Evolutionary conservation across 2,888 invertebrate genomes (phyloP).

Genomic region (Tetheella fluctuosa): DNA sequence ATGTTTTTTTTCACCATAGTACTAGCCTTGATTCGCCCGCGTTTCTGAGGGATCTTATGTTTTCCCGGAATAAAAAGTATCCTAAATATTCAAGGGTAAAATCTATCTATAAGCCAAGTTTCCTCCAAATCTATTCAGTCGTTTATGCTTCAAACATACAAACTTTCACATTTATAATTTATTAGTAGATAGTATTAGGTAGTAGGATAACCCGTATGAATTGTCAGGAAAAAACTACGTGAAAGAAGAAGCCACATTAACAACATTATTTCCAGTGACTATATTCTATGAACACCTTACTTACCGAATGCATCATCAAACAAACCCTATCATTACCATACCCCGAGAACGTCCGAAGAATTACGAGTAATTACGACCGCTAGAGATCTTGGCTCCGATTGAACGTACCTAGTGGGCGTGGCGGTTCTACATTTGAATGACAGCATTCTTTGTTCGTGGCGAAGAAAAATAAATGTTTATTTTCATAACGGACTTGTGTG

Average conservation of each 20-base stretch:
- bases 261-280: constrained; percentile 3
- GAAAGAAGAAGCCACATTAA: not conserved
- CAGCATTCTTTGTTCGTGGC: constrained; percentile 55
- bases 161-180: no score
- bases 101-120: no score
- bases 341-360: constrained; percentile 54
- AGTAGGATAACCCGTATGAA: no score
- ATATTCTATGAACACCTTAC: constrained; percentile 40
- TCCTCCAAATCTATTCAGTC: no score
- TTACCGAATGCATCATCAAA: constrained; percentile 59
- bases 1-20: no score
- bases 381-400: constrained; percentile 46
- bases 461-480: constrained; percentile 55
- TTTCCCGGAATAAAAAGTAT: no score
- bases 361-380: constrained; percentile 61
- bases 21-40: no score
- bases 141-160: no score
- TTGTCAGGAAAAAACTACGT: not conserved
- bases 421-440: constrained; percentile 65
- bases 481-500: constrained; percentile 48
- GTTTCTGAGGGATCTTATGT: no score
- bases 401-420: constrained; percentile 58
- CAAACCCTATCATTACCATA: constrained; percentile 68
- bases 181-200: no score
- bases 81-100: no score